A percentile compares a stretch with the other conserved stretches of the same genome.
These are phyloP conservation scores for Rotaria macrura DNA, from an alignment of 2,888 invertebrate genomes.

Conservation along the genomic window DNA sequence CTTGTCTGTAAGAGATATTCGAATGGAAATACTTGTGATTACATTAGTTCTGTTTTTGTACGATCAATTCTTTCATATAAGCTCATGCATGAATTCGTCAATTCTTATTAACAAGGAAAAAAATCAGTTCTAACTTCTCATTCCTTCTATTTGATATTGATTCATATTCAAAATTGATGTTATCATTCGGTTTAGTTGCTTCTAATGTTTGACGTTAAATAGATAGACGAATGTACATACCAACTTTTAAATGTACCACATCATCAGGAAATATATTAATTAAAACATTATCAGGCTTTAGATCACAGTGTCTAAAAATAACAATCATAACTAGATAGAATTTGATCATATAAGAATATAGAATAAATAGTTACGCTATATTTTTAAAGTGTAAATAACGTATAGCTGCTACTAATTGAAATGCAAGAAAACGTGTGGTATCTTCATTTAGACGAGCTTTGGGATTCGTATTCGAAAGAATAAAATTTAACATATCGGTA, in stretches of 20 bases:
- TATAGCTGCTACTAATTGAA: constrained; percentile 13
- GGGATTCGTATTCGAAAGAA: neutral
- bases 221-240: neutral
- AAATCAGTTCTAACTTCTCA: no score
- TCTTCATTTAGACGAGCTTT: constrained; percentile 1
- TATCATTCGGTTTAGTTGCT: no score
- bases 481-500: constrained; percentile 17
- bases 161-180: no score
- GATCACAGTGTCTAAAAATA: neutral
- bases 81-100: no score
- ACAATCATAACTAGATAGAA: neutral
- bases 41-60: no score
- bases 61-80: no score
- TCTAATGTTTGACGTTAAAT: no score
- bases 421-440: neutral
- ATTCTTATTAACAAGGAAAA: no score
- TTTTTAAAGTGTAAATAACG: constrained; percentile 21
- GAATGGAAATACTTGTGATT: no score
- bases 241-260: constrained; percentile 6
- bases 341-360: neutral
- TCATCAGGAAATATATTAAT: constrained; percentile 1
- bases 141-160: no score
- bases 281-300: constrained; percentile 11
- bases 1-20: no score
- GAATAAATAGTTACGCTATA: neutral